phyloP scores from a whole-genome alignment of 2,113 vertebrate species.

The Gavia stellata region DNA sequence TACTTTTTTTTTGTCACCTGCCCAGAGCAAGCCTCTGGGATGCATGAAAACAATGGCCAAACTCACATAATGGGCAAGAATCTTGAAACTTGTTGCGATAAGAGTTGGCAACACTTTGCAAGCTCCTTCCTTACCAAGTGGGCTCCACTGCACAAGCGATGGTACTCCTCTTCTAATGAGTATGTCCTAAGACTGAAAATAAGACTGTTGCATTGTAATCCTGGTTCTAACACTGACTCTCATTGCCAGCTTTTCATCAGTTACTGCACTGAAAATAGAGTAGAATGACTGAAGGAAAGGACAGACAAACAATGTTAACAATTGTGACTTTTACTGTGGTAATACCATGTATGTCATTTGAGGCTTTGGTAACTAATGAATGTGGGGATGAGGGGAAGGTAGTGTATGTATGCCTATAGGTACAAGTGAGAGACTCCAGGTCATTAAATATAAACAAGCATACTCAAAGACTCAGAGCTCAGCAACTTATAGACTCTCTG shows the following conservation, averaged over 20 bases:
- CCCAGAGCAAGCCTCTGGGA: not conserved
- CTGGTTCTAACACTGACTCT: not conserved
- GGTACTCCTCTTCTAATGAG: not conserved
- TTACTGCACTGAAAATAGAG: too few species aligned
- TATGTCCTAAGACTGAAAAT: not conserved
- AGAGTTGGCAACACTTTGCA: not conserved
- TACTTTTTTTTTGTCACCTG: not conserved
- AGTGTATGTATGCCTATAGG: too few species aligned
- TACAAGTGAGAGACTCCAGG: not conserved
- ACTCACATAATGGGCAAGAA: not conserved
- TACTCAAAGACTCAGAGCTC: not conserved
- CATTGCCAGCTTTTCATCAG: not conserved
- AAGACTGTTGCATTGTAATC: not conserved
- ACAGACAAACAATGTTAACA: not conserved
- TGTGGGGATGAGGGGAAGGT: not conserved
- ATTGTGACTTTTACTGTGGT: not conserved
- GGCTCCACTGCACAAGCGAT: not conserved
- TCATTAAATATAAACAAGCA: not conserved
- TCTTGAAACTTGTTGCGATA: not conserved
- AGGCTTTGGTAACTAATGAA: not conserved
- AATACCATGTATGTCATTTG: not conserved
- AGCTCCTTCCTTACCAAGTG: not conserved
- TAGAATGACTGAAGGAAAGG: too few species aligned
- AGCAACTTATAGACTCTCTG: not conserved
- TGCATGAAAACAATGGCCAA: not conserved